A percentile compares a stretch with the other conserved stretches of the same genome.
Conservation (phyloP, 1,140 invertebrate species). For the Dolichoris vasculosae region DNA sequence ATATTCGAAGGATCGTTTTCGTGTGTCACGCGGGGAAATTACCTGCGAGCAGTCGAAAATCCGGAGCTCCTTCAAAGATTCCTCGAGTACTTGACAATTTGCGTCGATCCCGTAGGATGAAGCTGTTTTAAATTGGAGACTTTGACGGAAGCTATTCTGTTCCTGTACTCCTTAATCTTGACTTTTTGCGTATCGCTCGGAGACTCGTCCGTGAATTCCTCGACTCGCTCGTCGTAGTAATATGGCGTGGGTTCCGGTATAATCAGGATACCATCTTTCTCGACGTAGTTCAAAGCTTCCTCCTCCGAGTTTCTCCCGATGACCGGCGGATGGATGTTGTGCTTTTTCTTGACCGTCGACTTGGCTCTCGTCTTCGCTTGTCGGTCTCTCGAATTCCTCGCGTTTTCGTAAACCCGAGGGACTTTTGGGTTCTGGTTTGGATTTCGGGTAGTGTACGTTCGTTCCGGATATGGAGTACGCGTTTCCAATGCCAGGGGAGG, state of each 20-base stretch:
- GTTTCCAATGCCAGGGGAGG: not conserved
- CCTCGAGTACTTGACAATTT: conserved; percentile 55
- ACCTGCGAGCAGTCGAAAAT: not conserved
- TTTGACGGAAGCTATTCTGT: conserved; percentile 56
- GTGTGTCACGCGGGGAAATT: not conserved
- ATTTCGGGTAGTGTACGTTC: not conserved
- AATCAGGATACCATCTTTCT: conserved; percentile 48
- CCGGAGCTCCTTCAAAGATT: conserved; percentile 50
- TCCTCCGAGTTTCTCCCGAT: not conserved
- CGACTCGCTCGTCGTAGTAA: conserved; percentile 56
- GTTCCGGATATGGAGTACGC: not conserved
- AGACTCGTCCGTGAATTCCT: conserved; percentile 55
- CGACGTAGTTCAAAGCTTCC: conserved; percentile 46
- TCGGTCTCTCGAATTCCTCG: not conserved
- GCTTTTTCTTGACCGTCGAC: not conserved
- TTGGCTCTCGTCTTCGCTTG: not conserved
- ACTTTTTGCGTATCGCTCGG: conserved; percentile 56
- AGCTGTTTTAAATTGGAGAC: conserved; percentile 56
- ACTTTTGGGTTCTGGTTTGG: not conserved
- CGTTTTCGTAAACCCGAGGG: not conserved
- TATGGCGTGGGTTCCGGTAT: conserved; percentile 53
- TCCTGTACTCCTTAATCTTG: conserved; percentile 56
- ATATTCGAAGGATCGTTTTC: too few species aligned
- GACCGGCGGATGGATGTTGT: not conserved
- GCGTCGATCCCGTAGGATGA: conserved; percentile 52